Percentiles rank a stretch among this genome's conserved stretches.
Evolutionary conservation across 2,797 vertebrate species (phyloP).

Genomic region (Paratrypauchen microcephalus): DNA sequence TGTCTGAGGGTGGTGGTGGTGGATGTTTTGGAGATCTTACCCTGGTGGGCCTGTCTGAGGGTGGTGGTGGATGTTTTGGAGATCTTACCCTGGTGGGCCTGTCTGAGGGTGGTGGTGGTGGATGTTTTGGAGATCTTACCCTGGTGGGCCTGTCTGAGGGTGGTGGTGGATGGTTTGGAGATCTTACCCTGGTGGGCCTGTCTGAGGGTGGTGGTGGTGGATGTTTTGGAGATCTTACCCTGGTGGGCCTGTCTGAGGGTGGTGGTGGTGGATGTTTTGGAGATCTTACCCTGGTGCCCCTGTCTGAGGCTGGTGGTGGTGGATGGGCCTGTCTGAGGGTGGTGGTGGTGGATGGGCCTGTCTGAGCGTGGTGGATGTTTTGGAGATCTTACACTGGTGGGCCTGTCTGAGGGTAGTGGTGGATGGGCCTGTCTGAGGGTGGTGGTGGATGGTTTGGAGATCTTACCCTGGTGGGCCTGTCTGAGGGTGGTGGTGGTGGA

Average conservation of each 20-base stretch:
- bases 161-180: conserved; percentile 80
- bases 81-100: conserved; percentile 89
- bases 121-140: conserved; percentile 66
- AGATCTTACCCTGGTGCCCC: conserved; percentile 87
- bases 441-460: conserved; percentile 38
- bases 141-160: conserved; percentile 91
- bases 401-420: conserved; percentile 92
- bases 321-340: conserved; percentile 56
- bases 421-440: too few species aligned
- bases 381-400: conserved; percentile 83
- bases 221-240: conserved; percentile 67
- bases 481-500: conserved; percentile 92
- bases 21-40: conserved; percentile 57
- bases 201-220: conserved; percentile 73
- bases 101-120: conserved; percentile 86
- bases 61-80: conserved; percentile 38
- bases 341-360: conserved; percentile 79
- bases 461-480: conserved; percentile 91
- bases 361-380: conserved; percentile 69
- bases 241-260: conserved; percentile 94
- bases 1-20: not conserved
- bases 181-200: conserved; percentile 91
- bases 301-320: conserved; percentile 93
- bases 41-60: conserved; percentile 92
- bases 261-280: conserved; percentile 67